Base-by-base conservation (phyloP, 1,140 invertebrate species). In the Scaptomyza graminum region DNA sequence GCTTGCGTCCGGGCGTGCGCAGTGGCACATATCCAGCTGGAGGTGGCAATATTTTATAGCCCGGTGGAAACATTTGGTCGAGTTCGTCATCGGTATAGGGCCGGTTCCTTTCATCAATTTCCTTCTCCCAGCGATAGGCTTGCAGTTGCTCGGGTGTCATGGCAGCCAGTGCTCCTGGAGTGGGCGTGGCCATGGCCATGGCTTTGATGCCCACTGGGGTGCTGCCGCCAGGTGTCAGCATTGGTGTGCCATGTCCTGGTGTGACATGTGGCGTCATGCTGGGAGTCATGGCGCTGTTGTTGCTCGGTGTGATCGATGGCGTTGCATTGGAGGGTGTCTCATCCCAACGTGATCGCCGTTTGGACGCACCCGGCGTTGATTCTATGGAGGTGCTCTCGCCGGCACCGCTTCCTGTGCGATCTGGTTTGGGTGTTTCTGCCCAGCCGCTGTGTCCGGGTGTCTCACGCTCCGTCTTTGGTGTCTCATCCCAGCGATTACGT, bases 81-180 rank as follows among this genome's bases (percentile, higher is more conserved):
- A 99, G 93, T 92, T 99, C 99, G 90, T 99, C 99, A 92, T 99
- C 99, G 0, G 97, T 95, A 54, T 99, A 94, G 0, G 98, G 98
- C 74, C 98, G 93, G 92, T 99, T 99, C 57, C 99, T 93, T 90
- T 99, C 98, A 90, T 99, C 99, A 62, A 99, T 99, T 93, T 99
- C 99, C 81, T 97, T 95, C 92, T 99, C 98, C 98, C 98, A 99
- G n/a, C 98, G 95, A 92, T 98, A 99, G 0, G 98, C 98, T 92
- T 99, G 98, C 67, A 99, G 92, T 92, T 99, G 98, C 92, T 99
- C 99, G 0, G 99, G 99, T 0, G 99, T 99, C 98, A 99, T 99
- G 1, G 97, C 96, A 72, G 98, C 96, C 49, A 99, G 93, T 87
- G 99, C 98, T 66, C 96, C 96, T 0, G 98, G 98, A 0, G 98